Percentiles rank a stretch among this genome's conserved stretches.
Conservation (phyloP, 2,797 vertebrate genomes). For the Anabacerthia variegaticeps region DNA sequence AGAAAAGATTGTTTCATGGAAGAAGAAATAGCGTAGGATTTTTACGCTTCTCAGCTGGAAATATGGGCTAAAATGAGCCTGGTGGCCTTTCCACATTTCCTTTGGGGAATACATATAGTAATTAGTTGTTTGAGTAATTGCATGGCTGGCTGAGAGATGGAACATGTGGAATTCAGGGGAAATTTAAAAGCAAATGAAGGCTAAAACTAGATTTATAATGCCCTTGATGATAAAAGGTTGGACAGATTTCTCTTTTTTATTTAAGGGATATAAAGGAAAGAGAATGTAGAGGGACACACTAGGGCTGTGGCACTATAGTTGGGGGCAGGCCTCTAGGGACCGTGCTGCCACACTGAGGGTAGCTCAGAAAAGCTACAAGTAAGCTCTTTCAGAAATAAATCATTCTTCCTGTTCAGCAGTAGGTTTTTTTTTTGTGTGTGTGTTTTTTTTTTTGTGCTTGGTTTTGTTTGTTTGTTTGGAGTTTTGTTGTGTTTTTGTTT, state of each 20-base stretch:
- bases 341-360: background rate
- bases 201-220: background rate
- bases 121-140: background rate
- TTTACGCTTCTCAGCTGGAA: background rate
- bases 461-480: too few species aligned
- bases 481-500: too few species aligned
- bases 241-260: background rate
- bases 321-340: background rate
- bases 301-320: background rate
- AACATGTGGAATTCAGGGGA: background rate
- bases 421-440: background rate
- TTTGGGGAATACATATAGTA: background rate
- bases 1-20: background rate
- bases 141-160: background rate
- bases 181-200: slow-evolving; percentile 6
- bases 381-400: background rate
- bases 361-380: background rate
- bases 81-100: background rate
- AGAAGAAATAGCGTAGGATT: background rate
- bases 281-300: background rate
- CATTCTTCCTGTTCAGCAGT: background rate
- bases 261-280: background rate
- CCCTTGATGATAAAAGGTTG: background rate
- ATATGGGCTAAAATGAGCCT: background rate
- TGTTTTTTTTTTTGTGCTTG: too few species aligned